Conservation (phyloP, 2,888 invertebrate species). For the Ethmia dodecea region DNA sequence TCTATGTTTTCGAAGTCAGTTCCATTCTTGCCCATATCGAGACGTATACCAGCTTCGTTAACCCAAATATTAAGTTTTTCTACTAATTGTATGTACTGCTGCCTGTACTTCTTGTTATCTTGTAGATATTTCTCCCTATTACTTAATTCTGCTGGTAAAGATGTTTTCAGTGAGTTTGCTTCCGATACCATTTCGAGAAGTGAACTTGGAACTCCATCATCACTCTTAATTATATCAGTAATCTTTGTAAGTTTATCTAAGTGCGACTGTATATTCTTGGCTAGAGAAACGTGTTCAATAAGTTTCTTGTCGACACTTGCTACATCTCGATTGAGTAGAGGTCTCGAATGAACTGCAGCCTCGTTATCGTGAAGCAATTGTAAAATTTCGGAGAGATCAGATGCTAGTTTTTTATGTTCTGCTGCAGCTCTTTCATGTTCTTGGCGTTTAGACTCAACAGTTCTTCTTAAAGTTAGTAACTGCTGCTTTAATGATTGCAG, state of each 20-base stretch:
- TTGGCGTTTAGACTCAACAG: slow-evolving; percentile 90
- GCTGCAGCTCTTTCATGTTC: slow-evolving; percentile 93
- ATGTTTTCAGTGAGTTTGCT: slow-evolving; percentile 86
- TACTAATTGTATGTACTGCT: slow-evolving; percentile 86
- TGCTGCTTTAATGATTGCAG: slow-evolving; percentile 92
- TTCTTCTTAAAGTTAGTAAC: slow-evolving; percentile 84
- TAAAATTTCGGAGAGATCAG: slow-evolving; percentile 88
- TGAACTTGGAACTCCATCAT: slow-evolving; percentile 88
- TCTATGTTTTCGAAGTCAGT: slow-evolving; percentile 92
- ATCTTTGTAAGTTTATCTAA: slow-evolving; percentile 84
- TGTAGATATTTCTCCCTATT: slow-evolving; percentile 89
- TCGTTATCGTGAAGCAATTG: slow-evolving; percentile 92
- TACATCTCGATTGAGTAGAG: slow-evolving; percentile 86
- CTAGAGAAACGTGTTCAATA: slow-evolving; percentile 84
- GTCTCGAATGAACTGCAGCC: slow-evolving; percentile 88
- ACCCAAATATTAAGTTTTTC: slow-evolving; percentile 90
- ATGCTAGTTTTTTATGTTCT: slow-evolving; percentile 90
- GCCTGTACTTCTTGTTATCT: slow-evolving; percentile 85
- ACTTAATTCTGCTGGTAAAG: slow-evolving; percentile 87
- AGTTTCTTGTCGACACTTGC: slow-evolving; percentile 89
- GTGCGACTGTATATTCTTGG: slow-evolving; percentile 82
- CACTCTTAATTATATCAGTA: slow-evolving; percentile 83
- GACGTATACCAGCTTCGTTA: slow-evolving; percentile 86
- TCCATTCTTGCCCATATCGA: slow-evolving; percentile 88
- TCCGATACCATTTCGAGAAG: slow-evolving; percentile 91